Percentiles rank a stretch among this genome's conserved stretches.
Conservation (phyloP, 1,140 invertebrate species). For the Dreissena polymorpha region DNA sequence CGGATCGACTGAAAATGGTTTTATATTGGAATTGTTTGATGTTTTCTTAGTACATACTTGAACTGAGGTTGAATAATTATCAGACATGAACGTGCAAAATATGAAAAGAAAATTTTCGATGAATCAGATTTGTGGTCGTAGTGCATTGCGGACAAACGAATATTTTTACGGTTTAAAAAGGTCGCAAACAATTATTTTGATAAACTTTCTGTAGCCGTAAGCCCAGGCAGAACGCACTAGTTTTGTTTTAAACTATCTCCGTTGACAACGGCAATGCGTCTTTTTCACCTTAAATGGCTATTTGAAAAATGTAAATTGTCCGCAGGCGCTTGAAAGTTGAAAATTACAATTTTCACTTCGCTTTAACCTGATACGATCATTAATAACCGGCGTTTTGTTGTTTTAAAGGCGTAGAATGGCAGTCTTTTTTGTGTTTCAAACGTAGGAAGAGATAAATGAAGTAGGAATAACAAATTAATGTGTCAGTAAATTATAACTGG, state of each 20-base stretch:
- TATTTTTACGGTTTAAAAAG: background rate
- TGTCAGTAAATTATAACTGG: no score
- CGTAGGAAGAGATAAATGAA: no score
- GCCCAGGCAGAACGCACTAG: background rate
- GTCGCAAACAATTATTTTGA: constrained; percentile 1
- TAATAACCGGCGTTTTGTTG: background rate
- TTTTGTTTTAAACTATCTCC: constrained; percentile 1
- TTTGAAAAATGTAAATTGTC: constrained; percentile 8
- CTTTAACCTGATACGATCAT: background rate
- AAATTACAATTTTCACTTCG: background rate
- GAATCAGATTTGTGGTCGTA: no score
- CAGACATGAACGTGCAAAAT: no score
- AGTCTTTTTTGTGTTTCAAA: no score
- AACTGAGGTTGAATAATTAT: no score
- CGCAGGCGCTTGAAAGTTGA: background rate
- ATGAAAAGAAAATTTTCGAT: no score
- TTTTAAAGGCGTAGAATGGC: background rate
- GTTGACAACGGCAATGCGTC: background rate
- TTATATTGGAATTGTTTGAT: no score
- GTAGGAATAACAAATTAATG: no score
- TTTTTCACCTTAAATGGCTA: constrained; percentile 12
- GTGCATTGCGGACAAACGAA: no score
- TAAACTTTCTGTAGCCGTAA: constrained; percentile 1
- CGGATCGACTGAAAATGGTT: no score
- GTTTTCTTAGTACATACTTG: no score